Base-by-base conservation (phyloP, 2,797 vertebrate genomes). In the Anabas testudineus region DNA sequence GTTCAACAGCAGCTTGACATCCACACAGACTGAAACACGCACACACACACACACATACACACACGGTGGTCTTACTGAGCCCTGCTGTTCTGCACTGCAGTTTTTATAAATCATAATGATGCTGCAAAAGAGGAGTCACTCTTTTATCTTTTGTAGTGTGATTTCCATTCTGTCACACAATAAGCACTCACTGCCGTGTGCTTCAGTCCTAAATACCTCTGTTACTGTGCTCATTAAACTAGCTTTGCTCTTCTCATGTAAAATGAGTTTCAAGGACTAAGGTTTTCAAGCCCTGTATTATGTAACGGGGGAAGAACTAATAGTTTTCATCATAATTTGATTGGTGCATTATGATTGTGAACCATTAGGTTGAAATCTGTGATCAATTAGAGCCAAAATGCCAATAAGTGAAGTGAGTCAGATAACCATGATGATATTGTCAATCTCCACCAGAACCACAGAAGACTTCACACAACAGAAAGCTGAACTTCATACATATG, bases 1-100 rank as follows among this genome's bases (percentile, higher is more conserved):
- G 52, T 70, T 53, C 4, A 45, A 56, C 53, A 67, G 72, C 61
- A 28, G 55, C 49, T 68, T 7, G 22, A 68, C 63, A 72, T 42
- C 30, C 22, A 74, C 68, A 71, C 43, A 52, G 22, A 18, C 28
- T 24, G 19, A 61, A 45, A 61, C 47, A 49, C 64, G 68, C 52
- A 64, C 37, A 45, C 2, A 0, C 32, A 32, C 32, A 30, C 30
- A n/a, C n/a, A n/a, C n/a, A n/a, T n/a, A n/a, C n/a, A n/a, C n/a
- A n/a, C n/a, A n/a, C n/a, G n/a, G n/a, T 48, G 69, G 53, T 64
- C 46, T 9, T 3, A 36, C 51, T 32, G 46, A 53, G 21, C 32
- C 43, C 63, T 32, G 45, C 49, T 72, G 26, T 65, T 68, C 57
- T 45, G 36, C 51, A 47, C 24, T 48, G 51, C 48, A 67, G 53